phyloP scores from a whole-genome alignment of 2,888 invertebrate species.

The Aporophyla nigra region DNA sequence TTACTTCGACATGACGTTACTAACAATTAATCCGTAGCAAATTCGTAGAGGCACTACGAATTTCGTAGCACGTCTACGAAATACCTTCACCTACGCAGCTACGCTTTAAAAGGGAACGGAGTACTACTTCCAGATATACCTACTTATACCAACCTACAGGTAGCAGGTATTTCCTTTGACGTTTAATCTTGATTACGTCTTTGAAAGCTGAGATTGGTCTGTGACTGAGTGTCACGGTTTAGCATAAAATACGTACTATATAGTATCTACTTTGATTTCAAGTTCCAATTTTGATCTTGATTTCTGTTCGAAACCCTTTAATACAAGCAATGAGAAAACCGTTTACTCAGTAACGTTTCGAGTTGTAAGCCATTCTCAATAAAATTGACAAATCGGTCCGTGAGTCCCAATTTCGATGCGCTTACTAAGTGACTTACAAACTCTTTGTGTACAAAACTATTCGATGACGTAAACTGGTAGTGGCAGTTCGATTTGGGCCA shows the following conservation, averaged over 20 bases:
- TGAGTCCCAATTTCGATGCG: conserved; percentile 20
- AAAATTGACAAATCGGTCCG: conserved; percentile 5
- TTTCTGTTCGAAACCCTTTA: background rate
- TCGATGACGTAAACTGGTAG: conserved; percentile 9
- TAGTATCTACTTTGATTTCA: background rate
- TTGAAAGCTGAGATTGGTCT: conserved; percentile 20
- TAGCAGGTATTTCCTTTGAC: background rate
- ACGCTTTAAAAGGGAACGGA: background rate
- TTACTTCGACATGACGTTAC: background rate
- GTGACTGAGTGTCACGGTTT: conserved; percentile 9
- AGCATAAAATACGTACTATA: background rate
- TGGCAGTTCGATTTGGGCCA: conserved; percentile 22
- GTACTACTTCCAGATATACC: background rate
- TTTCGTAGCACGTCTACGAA: conserved; percentile 20
- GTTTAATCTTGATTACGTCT: conserved; percentile 34
- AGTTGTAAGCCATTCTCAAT: background rate
- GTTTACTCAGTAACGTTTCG: background rate
- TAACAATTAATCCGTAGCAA: background rate
- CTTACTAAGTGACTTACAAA: conserved; percentile 27
- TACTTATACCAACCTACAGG: background rate
- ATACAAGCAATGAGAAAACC: background rate
- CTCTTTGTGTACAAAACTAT: conserved; percentile 26
- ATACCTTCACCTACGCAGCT: background rate
- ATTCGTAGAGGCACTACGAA: conserved; percentile 32
- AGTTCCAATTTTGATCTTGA: background rate